phyloP scores from a whole-genome alignment of 2,888 invertebrate genomes.

The Ceratothoa steindachneri region DNA sequence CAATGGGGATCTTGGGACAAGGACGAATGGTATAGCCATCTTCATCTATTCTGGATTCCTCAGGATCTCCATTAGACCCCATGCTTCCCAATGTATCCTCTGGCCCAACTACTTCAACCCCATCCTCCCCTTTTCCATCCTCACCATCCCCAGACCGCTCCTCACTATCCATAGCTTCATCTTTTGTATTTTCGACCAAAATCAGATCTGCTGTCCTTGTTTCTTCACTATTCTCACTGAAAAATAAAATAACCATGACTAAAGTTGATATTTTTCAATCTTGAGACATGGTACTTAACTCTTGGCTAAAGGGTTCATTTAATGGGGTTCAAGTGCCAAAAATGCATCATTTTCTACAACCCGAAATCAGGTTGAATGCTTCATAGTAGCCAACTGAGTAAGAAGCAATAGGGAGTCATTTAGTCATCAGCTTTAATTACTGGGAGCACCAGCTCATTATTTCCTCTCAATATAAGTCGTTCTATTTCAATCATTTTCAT shows the following conservation, averaged over 20 bases:
- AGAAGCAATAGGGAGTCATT: no score
- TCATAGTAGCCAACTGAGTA: no score
- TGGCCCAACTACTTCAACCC: conserved; percentile 57
- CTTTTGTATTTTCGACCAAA: background rate
- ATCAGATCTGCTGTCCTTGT: background rate
- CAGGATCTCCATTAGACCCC: conserved; percentile 68
- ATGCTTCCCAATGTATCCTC: conserved; percentile 90
- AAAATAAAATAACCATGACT: no score
- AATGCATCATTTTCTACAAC: no score
- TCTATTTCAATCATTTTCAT: no score
- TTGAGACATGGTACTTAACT: background rate
- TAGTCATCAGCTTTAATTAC: no score
- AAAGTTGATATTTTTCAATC: no score
- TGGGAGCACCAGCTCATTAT: no score
- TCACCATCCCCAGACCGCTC: background rate
- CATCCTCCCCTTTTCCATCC: background rate
- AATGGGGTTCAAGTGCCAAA: no score
- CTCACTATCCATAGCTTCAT: background rate
- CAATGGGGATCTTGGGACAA: conserved; percentile 23
- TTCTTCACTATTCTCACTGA: conserved; percentile 4
- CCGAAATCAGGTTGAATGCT: no score
- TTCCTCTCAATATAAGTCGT: no score
- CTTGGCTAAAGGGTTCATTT: no score
- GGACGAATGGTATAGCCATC: conserved; percentile 89
- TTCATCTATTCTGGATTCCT: conserved; percentile 79